Percentiles rank a stretch among this genome's conserved stretches.
phyloP scores from a whole-genome alignment of 2,797 vertebrate genomes.

The Parauchenoglanis punctatus region DNA sequence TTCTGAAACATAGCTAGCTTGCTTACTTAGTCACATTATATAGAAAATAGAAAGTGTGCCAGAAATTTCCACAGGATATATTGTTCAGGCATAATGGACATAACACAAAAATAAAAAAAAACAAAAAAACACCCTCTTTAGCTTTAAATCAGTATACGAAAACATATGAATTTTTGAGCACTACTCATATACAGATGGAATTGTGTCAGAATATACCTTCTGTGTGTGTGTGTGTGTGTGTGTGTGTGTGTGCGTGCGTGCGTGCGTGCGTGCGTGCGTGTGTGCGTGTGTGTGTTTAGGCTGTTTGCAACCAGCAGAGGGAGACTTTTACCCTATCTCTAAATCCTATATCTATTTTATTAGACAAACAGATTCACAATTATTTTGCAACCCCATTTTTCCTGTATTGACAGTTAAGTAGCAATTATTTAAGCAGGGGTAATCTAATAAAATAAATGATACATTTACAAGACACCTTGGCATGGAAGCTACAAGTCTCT shows the following conservation, averaged over 20 bases:
- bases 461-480: background rate
- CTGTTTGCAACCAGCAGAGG: constrained; percentile 16
- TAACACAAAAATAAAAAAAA: no score
- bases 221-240: no score
- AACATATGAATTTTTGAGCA: no score
- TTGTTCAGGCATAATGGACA: background rate
- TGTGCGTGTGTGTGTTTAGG: background rate
- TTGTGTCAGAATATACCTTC: no score
- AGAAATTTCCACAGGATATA: background rate
- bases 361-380: background rate
- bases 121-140: no score
- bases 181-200: no score
- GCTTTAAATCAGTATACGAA: no score
- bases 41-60: no score
- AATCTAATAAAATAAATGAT: background rate
- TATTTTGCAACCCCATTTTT: background rate
- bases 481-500: background rate
- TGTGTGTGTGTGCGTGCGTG: background rate
- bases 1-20: no score
- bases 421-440: background rate
- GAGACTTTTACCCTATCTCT: constrained; percentile 25
- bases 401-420: background rate
- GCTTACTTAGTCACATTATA: no score
- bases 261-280: background rate
- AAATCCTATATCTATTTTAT: background rate